Base-by-base conservation (phyloP, 1,140 invertebrate genomes). In the Orussus abietinus region DNA sequence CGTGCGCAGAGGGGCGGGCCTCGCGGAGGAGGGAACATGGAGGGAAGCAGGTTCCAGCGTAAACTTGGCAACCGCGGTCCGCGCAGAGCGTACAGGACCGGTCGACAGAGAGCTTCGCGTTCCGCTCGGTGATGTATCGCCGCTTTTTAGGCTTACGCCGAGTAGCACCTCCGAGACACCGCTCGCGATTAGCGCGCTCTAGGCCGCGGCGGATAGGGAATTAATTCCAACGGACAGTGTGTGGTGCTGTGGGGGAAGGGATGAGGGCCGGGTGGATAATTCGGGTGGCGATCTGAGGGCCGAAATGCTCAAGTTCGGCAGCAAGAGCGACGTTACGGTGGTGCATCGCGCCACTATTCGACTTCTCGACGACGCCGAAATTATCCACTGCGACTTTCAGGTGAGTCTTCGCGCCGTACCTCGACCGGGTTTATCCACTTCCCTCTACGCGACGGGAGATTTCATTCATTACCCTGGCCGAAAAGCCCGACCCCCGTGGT, bases 321-420 rank as follows among this genome's bases (percentile, higher is more conserved):
- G 80, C 57, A 85, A 88, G 76, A 88, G 84, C 75, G 88, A 92
- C 76, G 78, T 84, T 54, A 86, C 84, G 67, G 80, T 87, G 76
- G 86, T 90, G 71, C 90, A 90, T 78, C 92, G 92, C 78, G 94
- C 92, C 76, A 95, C 90, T 49, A 86, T 98, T 49, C 80, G 92
- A 57, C 81, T 97, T 49, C 76, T 97, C 53, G 92, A 96, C 74
- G 93, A 97, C 77, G 85, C 88, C 46, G 92, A 96, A 77, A 87
- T 94, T 55, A 77, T 97, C 59, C 87, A 94, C 78, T 90, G 90
- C 71, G 91, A 94, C 80, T 96, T 96, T 80, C 90, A 92, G 82
- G 92, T 95, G 74, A 78, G 74, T 71, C 10, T n/a, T n/a, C n/a
- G n/a, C n/a, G n/a, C n/a, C n/a, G n/a, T n/a, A n/a, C n/a, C n/a